phyloP scores from a whole-genome alignment of 2,113 vertebrate genomes.

The Coreoperca whiteheadi region DNA sequence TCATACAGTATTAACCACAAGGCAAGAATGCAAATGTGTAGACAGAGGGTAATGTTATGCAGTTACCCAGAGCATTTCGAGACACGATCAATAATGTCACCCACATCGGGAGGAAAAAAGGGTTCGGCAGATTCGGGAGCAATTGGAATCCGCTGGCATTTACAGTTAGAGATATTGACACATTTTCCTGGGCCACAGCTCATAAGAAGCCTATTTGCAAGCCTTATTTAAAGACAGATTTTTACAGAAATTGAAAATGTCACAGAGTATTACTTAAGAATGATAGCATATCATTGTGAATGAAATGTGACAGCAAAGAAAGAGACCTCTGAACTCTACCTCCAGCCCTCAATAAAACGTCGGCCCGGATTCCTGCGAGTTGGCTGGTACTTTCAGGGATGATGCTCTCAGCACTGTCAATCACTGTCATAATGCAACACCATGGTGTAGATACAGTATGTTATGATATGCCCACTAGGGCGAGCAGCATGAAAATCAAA shows the following conservation, averaged over 20 bases:
- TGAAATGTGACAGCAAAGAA: background rate
- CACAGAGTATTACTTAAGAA: conserved; percentile 17
- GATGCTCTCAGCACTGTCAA: conserved; percentile 7
- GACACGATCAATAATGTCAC: conserved; percentile 36
- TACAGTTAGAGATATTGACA: conserved; percentile 24
- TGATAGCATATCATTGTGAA: conserved; percentile 4
- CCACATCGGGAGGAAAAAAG: background rate
- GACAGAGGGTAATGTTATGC: conserved; percentile 21
- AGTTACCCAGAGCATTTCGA: conserved; percentile 13
- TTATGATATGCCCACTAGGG: background rate
- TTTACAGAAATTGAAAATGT: conserved; percentile 36
- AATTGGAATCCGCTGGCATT: conserved; percentile 33
- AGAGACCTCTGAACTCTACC: conserved; percentile 13
- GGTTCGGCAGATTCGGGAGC: conserved; percentile 3
- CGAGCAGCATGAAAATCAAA: background rate
- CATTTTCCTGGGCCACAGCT: background rate
- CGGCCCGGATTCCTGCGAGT: background rate
- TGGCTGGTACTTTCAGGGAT: background rate
- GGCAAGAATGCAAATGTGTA: background rate
- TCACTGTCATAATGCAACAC: background rate
- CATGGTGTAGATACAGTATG: background rate
- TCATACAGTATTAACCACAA: conserved; percentile 4
- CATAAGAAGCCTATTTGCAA: conserved; percentile 19
- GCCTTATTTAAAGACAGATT: conserved; percentile 14
- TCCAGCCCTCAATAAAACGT: background rate